These are phyloP conservation scores for Charaxes varanes DNA, from an alignment of 1,140 invertebrate genomes.

Conservation along the genomic window DNA sequence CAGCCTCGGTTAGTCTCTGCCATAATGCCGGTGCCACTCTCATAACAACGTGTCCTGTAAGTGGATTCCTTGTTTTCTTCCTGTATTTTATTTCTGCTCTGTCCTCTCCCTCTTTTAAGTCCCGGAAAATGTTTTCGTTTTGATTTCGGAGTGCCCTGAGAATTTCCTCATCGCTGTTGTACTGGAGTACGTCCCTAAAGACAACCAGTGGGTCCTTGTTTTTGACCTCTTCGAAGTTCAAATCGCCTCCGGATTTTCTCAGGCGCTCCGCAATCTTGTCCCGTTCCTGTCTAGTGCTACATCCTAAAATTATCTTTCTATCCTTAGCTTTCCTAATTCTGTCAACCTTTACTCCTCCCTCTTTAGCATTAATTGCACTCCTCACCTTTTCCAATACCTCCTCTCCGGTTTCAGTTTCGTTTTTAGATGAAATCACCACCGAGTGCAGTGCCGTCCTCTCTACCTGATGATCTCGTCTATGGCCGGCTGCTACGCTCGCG, in stretches of 20 bases:
- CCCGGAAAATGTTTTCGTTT: conserved; percentile 12
- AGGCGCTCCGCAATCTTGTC: no score
- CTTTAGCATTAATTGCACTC: not conserved
- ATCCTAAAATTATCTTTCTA: not conserved
- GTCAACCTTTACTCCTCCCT: conserved; percentile 1
- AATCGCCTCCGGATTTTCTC: no score
- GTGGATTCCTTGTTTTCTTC: conserved; percentile 14
- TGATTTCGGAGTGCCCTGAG: conserved; percentile 10
- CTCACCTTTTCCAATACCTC: not conserved
- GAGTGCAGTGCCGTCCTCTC: conserved; percentile 1
- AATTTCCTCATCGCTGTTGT: conserved; percentile 19
- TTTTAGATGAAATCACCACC: not conserved
- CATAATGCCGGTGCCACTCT: conserved; percentile 14
- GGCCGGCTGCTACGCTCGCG: no score
- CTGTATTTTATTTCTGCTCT: conserved; percentile 11
- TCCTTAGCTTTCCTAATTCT: conserved; percentile 5
- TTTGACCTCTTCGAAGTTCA: no score
- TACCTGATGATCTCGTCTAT: no score
- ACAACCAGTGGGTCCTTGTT: conserved; percentile 22
- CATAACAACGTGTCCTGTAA: conserved; percentile 7
- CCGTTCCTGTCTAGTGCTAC: not conserved
- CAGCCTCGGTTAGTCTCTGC: not conserved
- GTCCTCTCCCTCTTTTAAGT: conserved; percentile 1
- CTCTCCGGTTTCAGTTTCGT: not conserved
- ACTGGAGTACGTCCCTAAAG: conserved; percentile 5